These are phyloP conservation scores for Macrobrachium nipponense DNA, from an alignment of 1,140 invertebrate species.

Conservation along the genomic window DNA sequence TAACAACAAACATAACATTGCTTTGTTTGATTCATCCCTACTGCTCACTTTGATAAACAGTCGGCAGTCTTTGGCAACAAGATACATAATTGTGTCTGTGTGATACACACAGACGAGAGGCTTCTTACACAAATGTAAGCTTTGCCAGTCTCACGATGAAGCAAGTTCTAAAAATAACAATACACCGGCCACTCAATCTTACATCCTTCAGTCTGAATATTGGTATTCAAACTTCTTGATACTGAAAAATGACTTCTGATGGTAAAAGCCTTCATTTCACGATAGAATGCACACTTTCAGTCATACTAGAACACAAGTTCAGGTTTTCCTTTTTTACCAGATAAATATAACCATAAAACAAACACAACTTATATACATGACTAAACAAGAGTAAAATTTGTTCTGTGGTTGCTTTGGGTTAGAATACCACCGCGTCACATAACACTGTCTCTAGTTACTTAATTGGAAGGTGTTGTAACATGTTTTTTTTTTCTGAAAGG, in stretches of 20 bases:
- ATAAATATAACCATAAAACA: conserved; percentile 54
- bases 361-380: conserved; percentile 58
- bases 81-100: conserved; percentile 25
- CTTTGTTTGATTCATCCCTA: conserved; percentile 16
- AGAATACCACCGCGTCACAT: not conserved
- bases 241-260: not conserved
- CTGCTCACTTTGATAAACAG: conserved; percentile 43
- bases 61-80: conserved; percentile 60
- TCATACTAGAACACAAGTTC: conserved; percentile 38
- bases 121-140: not conserved
- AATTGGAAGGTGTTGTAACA: too few species aligned
- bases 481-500: not conserved
- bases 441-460: too few species aligned
- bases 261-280: not conserved
- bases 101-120: not conserved
- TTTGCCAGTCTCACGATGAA: not conserved
- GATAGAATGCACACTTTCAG: not conserved
- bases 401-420: conserved; percentile 53
- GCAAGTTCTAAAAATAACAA: conserved; percentile 18
- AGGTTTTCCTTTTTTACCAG: conserved; percentile 27
- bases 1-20: not conserved
- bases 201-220: conserved; percentile 13
- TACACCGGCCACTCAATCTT: conserved; percentile 24
- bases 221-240: conserved; percentile 5
- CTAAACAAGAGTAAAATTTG: conserved; percentile 44